Evolutionary conservation across 2,888 invertebrate genomes (phyloP).

Genomic region (Amphipyra tragopoginis): DNA sequence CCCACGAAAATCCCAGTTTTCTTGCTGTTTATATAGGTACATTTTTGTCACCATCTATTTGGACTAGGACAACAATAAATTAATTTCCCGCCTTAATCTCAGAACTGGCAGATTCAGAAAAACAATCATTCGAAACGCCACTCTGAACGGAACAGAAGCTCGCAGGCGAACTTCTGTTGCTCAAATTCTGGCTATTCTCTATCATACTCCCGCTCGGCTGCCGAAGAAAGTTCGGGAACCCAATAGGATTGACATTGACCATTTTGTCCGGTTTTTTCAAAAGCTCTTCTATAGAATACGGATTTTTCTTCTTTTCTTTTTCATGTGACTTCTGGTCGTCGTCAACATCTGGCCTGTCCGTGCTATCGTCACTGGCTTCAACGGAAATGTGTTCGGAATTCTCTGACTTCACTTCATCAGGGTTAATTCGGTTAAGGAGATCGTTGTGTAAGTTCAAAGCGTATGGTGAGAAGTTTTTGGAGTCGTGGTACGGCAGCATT

Average conservation of each 20-base stretch:
- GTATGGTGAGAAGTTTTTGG: slow-evolving; percentile 82
- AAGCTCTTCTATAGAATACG: slow-evolving; percentile 96
- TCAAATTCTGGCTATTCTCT: slow-evolving; percentile 79
- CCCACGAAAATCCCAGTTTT: too few relatives aligned
- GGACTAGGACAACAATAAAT: slow-evolving; percentile 15
- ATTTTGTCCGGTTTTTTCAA: slow-evolving; percentile 94
- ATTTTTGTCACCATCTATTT: not conserved
- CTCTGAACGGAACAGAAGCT: slow-evolving; percentile 85
- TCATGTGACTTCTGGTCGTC: slow-evolving; percentile 78
- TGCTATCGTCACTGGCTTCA: slow-evolving; percentile 91
- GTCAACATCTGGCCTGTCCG: slow-evolving; percentile 88
- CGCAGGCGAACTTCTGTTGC: slow-evolving; percentile 84
- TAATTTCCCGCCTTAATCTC: slow-evolving; percentile 84
- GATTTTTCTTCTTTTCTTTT: slow-evolving; percentile 92
- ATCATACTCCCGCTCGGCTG: slow-evolving; percentile 91
- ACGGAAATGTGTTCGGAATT: slow-evolving; percentile 86
- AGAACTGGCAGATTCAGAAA: slow-evolving; percentile 77
- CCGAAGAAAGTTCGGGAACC: slow-evolving; percentile 84
- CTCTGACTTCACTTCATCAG: slow-evolving; percentile 84
- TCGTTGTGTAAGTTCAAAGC: slow-evolving; percentile 79
- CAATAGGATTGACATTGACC: slow-evolving; percentile 75
- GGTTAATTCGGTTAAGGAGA: slow-evolving; percentile 77
- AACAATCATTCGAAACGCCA: slow-evolving; percentile 81
- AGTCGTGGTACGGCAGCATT: slow-evolving; percentile 88
- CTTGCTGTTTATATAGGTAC: too few relatives aligned